A percentile compares a stretch with the other conserved stretches of the same genome.
These are phyloP conservation scores for Aporrectodea caliginosa DNA, from an alignment of 1,140 invertebrate species.

Conservation along the genomic window DNA sequence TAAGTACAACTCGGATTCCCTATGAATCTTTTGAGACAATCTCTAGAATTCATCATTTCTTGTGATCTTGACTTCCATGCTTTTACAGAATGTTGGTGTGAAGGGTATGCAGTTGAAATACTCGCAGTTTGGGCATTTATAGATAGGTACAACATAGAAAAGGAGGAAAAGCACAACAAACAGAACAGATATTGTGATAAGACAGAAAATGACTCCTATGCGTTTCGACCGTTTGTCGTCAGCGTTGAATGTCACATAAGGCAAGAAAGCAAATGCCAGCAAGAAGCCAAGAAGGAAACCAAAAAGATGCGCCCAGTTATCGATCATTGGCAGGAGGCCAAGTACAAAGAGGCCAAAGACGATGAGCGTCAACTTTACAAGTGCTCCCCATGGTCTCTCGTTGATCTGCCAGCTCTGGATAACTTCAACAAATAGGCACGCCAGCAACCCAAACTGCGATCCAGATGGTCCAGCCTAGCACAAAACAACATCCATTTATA, in stretches of 20 bases:
- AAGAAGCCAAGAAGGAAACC: constrained; percentile 88
- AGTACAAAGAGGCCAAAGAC: constrained; percentile 1
- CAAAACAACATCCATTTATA: too few relatives aligned
- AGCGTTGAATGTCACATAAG: constrained; percentile 55
- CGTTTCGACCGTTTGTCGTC: constrained; percentile 63
- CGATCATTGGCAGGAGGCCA: constrained; percentile 63
- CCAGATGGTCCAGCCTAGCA: constrained; percentile 90
- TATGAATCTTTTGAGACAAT: too few relatives aligned
- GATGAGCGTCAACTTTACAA: constrained; percentile 17
- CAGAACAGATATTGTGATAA: constrained; percentile 68
- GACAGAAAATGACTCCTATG: constrained; percentile 70
- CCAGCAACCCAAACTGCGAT: constrained; percentile 86
- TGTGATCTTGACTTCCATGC: constrained; percentile 71
- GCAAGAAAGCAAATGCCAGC: constrained; percentile 81
- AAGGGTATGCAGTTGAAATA: constrained; percentile 91
- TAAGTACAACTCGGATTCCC: too few relatives aligned
- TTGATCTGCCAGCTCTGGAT: constrained; percentile 58
- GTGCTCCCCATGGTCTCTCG: constrained; percentile 7
- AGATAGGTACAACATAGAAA: constrained; percentile 83
- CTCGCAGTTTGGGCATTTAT: constrained; percentile 81
- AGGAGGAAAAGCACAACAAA: constrained; percentile 57
- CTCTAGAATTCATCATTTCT: not conserved
- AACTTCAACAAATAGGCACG: constrained; percentile 88
- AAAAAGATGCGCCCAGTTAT: constrained; percentile 91
- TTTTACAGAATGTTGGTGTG: constrained; percentile 83